Percentiles rank a stretch among this genome's conserved stretches.
Conservation (phyloP, 2,797 vertebrate species). For the Esox lucius region DNA sequence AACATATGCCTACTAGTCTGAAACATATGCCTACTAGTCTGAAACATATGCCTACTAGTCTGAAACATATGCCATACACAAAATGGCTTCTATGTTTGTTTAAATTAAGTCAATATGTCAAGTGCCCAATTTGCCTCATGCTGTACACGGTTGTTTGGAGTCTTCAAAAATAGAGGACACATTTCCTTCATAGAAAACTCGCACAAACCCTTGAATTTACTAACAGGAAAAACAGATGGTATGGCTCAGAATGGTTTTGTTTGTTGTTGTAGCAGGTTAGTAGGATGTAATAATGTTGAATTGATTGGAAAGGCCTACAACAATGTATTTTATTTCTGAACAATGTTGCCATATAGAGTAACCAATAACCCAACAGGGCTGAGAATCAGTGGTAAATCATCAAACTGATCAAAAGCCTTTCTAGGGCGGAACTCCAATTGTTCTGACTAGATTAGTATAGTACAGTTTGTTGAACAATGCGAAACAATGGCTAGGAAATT, state of each 20-base stretch:
- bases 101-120: slow-evolving; percentile 33
- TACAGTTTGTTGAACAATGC: too few species aligned
- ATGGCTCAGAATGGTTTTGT: not conserved
- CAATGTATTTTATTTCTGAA: not conserved
- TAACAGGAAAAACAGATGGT: not conserved
- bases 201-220: slow-evolving; percentile 15
- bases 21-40: slow-evolving; percentile 61
- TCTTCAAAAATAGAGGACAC: not conserved
- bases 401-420: too few species aligned
- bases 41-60: slow-evolving; percentile 61
- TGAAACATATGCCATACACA: slow-evolving; percentile 56
- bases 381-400: too few species aligned
- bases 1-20: slow-evolving; percentile 62
- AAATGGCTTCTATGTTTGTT: slow-evolving; percentile 36
- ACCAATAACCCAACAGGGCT: too few species aligned
- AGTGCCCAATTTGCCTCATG: slow-evolving; percentile 27
- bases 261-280: not conserved
- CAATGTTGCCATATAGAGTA: too few species aligned
- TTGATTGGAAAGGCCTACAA: not conserved
- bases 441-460: too few species aligned
- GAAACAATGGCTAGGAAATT: too few species aligned
- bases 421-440: too few species aligned
- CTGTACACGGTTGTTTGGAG: slow-evolving; percentile 27
- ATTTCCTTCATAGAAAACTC: slow-evolving; percentile 14
- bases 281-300: not conserved